A percentile compares a stretch with the other conserved stretches of the same genome.
Conservation (phyloP, 2,113 vertebrate species). For the Corythornis madagascariensis region DNA sequence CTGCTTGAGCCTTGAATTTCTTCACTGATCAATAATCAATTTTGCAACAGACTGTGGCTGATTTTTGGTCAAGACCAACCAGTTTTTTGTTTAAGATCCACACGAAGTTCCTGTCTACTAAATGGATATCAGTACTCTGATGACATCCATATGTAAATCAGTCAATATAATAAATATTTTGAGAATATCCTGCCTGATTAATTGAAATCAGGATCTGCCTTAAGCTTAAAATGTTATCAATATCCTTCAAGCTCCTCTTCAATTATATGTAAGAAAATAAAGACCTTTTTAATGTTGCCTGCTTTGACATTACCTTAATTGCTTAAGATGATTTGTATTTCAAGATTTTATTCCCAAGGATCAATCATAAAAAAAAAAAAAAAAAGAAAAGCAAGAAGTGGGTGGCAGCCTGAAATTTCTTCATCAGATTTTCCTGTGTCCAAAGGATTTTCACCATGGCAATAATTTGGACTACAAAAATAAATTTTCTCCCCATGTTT, state of each 20-base stretch:
- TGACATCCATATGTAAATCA: not conserved
- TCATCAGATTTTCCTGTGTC: not conserved
- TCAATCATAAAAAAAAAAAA: conserved; percentile 21
- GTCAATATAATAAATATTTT: conserved; percentile 10
- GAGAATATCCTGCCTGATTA: conserved; percentile 5
- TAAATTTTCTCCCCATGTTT: not conserved
- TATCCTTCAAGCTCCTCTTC: conserved; percentile 19
- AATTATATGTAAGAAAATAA: conserved; percentile 56
- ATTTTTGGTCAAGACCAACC: not conserved
- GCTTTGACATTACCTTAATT: conserved; percentile 42
- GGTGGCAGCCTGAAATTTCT: conserved; percentile 45
- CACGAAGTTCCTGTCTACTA: not conserved
- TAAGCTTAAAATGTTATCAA: conserved; percentile 19
- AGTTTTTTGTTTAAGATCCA: not conserved
- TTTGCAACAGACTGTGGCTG: not conserved
- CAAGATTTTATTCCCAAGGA: conserved; percentile 30
- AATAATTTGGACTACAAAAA: not conserved
- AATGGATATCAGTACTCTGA: not conserved
- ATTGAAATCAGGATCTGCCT: conserved; percentile 4
- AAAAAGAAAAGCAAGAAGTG: not conserved
- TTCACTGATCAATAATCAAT: not conserved
- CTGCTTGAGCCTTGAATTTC: not conserved
- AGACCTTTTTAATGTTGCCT: conserved; percentile 49
- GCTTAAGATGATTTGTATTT: conserved; percentile 54
- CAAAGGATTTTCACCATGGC: not conserved